These are phyloP conservation scores for Philaenus spumarius DNA, from an alignment of 1,140 invertebrate species.

Conservation along the genomic window DNA sequence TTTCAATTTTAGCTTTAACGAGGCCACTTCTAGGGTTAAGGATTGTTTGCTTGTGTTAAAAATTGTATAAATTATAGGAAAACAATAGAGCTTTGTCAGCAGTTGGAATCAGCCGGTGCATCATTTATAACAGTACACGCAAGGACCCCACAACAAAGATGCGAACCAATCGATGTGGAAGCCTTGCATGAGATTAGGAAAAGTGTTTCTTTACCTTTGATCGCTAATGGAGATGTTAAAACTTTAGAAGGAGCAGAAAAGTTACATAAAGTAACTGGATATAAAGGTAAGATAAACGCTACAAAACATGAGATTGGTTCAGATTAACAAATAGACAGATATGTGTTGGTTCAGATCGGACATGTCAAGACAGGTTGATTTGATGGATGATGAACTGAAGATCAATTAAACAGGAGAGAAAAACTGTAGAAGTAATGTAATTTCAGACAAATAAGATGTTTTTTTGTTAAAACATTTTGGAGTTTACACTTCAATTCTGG, in stretches of 20 bases:
- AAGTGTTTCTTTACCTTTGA: conserved; percentile 66
- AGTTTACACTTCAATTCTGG: too few relatives aligned
- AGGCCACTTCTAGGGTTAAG: too few relatives aligned
- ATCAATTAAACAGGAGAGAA: neutral
- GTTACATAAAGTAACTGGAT: conserved; percentile 59
- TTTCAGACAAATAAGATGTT: too few relatives aligned
- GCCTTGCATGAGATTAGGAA: conserved; percentile 67
- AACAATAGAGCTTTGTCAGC: conserved; percentile 67
- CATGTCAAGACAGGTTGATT: neutral
- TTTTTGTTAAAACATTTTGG: too few relatives aligned
- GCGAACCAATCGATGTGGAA: conserved; percentile 67
- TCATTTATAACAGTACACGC: conserved; percentile 89
- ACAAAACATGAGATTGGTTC: too few relatives aligned
- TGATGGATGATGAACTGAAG: neutral
- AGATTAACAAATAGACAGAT: neutral
- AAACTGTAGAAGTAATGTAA: too few relatives aligned
- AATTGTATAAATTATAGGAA: conserved; percentile 29
- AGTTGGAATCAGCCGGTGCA: conserved; percentile 74
- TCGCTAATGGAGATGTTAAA: conserved; percentile 88
- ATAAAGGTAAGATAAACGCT: conserved; percentile 61
- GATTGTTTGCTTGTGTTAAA: too few relatives aligned
- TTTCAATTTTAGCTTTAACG: too few relatives aligned
- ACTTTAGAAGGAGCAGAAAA: conserved; percentile 58
- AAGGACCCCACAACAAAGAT: conserved; percentile 73
- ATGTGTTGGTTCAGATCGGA: too few relatives aligned